Evolutionary conservation across 2,888 invertebrate genomes (phyloP), one percentile per base, ranked within the genome.

Genomic region (Odontocolon sp.): DNA sequence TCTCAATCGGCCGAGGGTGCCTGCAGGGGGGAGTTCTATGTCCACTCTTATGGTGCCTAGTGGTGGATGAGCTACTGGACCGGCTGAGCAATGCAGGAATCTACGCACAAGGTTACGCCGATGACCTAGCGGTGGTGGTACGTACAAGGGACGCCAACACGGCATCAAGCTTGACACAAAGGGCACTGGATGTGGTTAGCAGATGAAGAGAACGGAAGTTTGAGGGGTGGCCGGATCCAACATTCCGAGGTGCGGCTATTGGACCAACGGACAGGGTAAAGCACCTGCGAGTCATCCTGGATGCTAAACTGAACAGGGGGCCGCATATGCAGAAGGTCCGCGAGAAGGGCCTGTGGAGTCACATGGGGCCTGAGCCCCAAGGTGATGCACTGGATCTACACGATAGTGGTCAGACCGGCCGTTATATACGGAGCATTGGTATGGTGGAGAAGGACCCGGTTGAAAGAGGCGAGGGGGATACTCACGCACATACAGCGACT

Each of bases 321-420:
- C 28, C 3, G 28, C 28, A 28, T 28, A 28, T 28, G 28, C 28
- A 28, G 6, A 28, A 28, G 28, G 6, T 6, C 42, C 14, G 33
- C 67, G 5, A n/a, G 45, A 1, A 42, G 54, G 14, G 36, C 36
- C 28, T 40, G 50, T 42, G 47, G 68, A n/a, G n/a, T n/a, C n/a
- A n/a, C n/a, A n/a, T n/a, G n/a, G n/a, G n/a, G n/a, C n/a, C n/a
- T n/a, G n/a, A n/a, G n/a, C n/a, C n/a, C n/a, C n/a, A n/a, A n/a
- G n/a, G n/a, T n/a, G n/a, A n/a, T n/a, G n/a, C n/a, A 63, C 28
- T 74, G 80, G 78, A n/a, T 74, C n/a, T 78, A 80, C 28, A 73
- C 26, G 23, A 57, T 38, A 9, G 72, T 80, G 33, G 66, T 78
- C 16, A 75, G 16, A 45, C 75, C 66, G 8, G 59, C 52, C 6